Percentiles rank a stretch among this genome's conserved stretches.
phyloP scores from a whole-genome alignment of 2,797 vertebrate genomes.

The Bovichtus diacanthus region DNA sequence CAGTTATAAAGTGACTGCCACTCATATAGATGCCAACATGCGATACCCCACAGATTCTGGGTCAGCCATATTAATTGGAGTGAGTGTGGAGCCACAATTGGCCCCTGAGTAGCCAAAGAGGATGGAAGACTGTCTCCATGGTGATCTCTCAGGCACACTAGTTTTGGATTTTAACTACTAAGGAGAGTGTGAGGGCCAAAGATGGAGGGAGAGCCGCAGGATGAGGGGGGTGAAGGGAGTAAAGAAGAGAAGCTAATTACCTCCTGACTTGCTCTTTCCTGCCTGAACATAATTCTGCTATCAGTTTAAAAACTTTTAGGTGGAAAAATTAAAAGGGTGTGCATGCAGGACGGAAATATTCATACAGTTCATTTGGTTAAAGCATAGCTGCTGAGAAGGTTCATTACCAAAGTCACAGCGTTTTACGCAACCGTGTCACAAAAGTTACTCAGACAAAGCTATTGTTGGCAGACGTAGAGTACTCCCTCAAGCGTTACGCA shows the following conservation, averaged over 20 bases:
- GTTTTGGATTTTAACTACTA: conserved; percentile 76
- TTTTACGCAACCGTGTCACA: conserved; percentile 7
- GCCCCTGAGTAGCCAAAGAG: conserved; percentile 38
- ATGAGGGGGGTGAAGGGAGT: conserved; percentile 15
- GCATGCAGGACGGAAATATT: neutral
- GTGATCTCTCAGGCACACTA: conserved; percentile 72
- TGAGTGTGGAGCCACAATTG: conserved; percentile 23
- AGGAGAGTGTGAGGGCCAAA: conserved; percentile 63
- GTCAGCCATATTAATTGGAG: conserved; percentile 15
- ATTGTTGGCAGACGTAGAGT: neutral
- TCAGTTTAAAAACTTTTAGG: conserved; percentile 39
- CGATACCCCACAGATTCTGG: neutral
- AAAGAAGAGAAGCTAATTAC: conserved; percentile 53
- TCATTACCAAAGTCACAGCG: conserved; percentile 37
- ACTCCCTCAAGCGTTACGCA: neutral
- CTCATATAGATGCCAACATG: neutral
- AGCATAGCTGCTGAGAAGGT: conserved; percentile 11
- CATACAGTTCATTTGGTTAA: neutral
- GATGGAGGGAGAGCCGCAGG: conserved; percentile 51
- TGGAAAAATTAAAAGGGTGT: neutral
- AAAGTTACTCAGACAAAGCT: neutral
- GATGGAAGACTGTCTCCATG: conserved; percentile 73
- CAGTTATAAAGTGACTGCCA: neutral
- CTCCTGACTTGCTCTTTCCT: conserved; percentile 64
- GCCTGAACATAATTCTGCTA: conserved; percentile 44